These are phyloP conservation scores for Diaphora mendica DNA, from an alignment of 2,888 invertebrate genomes.

Conservation along the genomic window DNA sequence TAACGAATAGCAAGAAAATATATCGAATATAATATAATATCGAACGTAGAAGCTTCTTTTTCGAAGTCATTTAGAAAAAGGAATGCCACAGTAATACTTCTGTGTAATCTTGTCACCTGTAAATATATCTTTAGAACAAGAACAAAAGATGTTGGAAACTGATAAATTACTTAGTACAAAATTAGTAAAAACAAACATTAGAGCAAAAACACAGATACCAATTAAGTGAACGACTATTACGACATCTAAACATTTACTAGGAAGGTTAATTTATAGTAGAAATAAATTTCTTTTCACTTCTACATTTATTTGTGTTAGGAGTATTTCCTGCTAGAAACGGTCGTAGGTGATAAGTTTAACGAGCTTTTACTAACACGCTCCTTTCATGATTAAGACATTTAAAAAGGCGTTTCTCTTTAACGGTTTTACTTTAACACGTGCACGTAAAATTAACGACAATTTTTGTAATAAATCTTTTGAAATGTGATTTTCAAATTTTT, in stretches of 20 bases:
- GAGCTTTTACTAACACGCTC: not conserved
- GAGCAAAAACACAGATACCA: not conserved
- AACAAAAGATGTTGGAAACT: no score
- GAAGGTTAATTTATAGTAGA: not conserved
- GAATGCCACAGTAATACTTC: no score
- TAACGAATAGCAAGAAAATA: no score
- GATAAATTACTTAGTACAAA: not conserved
- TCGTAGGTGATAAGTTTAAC: not conserved
- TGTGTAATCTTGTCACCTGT: no score
- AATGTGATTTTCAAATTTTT: not conserved
- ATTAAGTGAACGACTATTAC: not conserved
- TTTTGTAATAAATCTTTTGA: not conserved
- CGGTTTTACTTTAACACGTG: not conserved
- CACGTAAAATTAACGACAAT: not conserved
- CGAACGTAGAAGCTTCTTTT: no score
- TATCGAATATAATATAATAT: no score
- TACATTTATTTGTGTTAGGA: not conserved
- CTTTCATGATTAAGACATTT: not conserved
- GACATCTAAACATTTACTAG: not conserved
- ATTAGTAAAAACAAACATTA: not conserved
- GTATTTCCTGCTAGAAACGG: not conserved
- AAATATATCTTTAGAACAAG: no score
- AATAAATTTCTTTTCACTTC: not conserved
- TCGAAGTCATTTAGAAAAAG: no score
- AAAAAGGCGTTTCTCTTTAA: not conserved